These are phyloP conservation scores for Erebia aethiops DNA, from an alignment of 2,888 invertebrate species.

Conservation along the genomic window DNA sequence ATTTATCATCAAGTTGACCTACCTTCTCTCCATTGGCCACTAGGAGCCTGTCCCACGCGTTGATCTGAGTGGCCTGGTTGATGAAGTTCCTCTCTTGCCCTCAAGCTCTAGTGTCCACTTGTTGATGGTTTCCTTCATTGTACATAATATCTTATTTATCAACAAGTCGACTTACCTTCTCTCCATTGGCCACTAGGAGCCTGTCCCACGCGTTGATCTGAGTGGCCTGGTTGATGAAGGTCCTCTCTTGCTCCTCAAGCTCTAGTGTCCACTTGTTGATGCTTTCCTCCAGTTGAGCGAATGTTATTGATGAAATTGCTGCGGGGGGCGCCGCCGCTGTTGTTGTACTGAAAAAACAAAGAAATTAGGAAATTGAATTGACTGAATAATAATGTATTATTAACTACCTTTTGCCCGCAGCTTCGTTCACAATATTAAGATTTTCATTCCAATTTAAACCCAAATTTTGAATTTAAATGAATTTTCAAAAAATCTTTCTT, in stretches of 20 bases:
- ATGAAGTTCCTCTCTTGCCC: constrained; percentile 95
- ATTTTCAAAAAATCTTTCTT: too few relatives aligned
- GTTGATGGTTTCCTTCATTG: constrained; percentile 96
- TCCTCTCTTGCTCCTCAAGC: constrained; percentile 95
- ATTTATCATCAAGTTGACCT: constrained; percentile 76
- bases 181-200: constrained; percentile 93
- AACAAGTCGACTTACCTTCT: constrained; percentile 86
- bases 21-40: constrained; percentile 96
- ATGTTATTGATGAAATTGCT: constrained; percentile 85
- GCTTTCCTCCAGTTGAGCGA: constrained; percentile 93
- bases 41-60: constrained; percentile 96
- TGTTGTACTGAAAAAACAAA: constrained; percentile 50
- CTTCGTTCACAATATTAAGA: too few relatives aligned
- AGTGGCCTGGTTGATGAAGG: constrained; percentile 96
- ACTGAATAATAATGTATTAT: too few relatives aligned
- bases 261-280: constrained; percentile 98
- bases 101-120: constrained; percentile 97
- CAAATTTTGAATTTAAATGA: too few relatives aligned
- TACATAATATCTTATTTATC: constrained; percentile 87
- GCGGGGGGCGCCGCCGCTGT: constrained; percentile 61
- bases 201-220: constrained; percentile 98
- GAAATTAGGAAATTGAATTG: not conserved
- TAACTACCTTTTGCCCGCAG: too few relatives aligned
- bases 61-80: constrained; percentile 96
- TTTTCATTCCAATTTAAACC: too few relatives aligned